Evolutionary conservation across 2,888 invertebrate species (phyloP).

Genomic region (Leucoptera coffeella): DNA sequence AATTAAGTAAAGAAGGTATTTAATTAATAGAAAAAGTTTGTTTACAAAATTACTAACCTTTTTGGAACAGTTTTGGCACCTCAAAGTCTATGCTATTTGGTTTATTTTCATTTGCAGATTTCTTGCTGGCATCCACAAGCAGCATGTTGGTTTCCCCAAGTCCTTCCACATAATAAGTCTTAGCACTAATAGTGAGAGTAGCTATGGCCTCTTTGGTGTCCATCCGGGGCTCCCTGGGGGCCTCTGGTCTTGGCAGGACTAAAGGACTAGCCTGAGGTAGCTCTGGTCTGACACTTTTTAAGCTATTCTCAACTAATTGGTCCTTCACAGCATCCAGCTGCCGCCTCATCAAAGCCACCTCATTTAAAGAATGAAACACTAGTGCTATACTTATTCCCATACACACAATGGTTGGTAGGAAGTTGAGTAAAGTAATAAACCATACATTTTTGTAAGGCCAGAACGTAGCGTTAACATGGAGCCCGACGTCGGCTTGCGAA

Average conservation of each 20-base stretch:
- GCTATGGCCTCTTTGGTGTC: slow-evolving; percentile 10
- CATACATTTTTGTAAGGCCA: slow-evolving; percentile 46
- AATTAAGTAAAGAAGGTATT: no score
- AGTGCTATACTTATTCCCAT: slow-evolving; percentile 30
- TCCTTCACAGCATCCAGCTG: slow-evolving; percentile 30
- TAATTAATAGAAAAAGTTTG: neutral
- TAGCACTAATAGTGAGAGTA: slow-evolving; percentile 13
- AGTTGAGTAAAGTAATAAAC: slow-evolving; percentile 34
- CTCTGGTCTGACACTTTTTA: slow-evolving; percentile 12
- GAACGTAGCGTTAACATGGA: slow-evolving; percentile 41
- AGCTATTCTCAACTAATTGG: slow-evolving; percentile 21
- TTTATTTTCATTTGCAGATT: slow-evolving; percentile 11
- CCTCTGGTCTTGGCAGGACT: slow-evolving; percentile 12
- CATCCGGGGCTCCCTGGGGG: slow-evolving; percentile 17
- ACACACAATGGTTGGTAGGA: slow-evolving; percentile 31
- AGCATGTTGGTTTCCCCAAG: slow-evolving; percentile 33
- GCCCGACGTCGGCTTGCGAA: slow-evolving; percentile 28
- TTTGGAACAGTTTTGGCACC: neutral
- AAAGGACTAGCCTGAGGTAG: slow-evolving; percentile 20
- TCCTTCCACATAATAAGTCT: slow-evolving; percentile 28
- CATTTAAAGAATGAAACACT: slow-evolving; percentile 40
- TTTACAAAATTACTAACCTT: slow-evolving; percentile 1
- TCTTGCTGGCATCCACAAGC: slow-evolving; percentile 32
- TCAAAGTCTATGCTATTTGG: slow-evolving; percentile 13
- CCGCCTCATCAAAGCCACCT: slow-evolving; percentile 28